Base-by-base conservation (phyloP, 2,888 invertebrate genomes). In the Lissonota sp. region DNA sequence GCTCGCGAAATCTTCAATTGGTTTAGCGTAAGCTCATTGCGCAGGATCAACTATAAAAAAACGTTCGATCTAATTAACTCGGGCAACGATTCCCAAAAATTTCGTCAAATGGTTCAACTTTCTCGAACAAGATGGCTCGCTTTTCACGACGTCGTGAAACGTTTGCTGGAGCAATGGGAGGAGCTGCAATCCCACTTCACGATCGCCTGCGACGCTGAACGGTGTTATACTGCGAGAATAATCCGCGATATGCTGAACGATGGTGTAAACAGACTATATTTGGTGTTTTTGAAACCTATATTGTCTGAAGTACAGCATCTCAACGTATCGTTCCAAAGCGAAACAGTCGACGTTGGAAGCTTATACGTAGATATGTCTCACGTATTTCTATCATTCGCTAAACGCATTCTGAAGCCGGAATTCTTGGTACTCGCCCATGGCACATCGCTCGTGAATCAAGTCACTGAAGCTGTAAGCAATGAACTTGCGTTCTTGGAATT, bases 121-220 rank as follows among this genome's bases (percentile, higher is more conserved):
- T 76, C 82, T 4, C 44, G 57, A 40, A 84, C 84, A 10, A 63
- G 83, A 6, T 87, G 87, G 87, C 78, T 87, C 10, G 82, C 86
- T 6, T 76, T 82, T 70, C 82, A 84, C 62, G 67, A 78, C 72
- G 84, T 85, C 14, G 44, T 84, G 6, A 73, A 79, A 49, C 63
- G 76, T 0, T 16, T 63, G 14, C 40, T 77, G 5, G 70, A 70
- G 8, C 84, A 87, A 60, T 86, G 82, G 84, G 39, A 83, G 58
- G 84, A 84, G 62, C 74, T 86, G 42, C 64, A 84, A 76, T 77
- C 74, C 10, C 83, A 85, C 69, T 86, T 86, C 71, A 37, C 44
- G 4, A 63, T 66, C 39, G 78, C 81, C 42, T 51, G 73, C 57
- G 62, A 66, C 7, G 51, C 44, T 10, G 46, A 78, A 79, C 40